phyloP scores from a whole-genome alignment of 1,140 invertebrate genomes.

The Leguminivora glycinivorella region DNA sequence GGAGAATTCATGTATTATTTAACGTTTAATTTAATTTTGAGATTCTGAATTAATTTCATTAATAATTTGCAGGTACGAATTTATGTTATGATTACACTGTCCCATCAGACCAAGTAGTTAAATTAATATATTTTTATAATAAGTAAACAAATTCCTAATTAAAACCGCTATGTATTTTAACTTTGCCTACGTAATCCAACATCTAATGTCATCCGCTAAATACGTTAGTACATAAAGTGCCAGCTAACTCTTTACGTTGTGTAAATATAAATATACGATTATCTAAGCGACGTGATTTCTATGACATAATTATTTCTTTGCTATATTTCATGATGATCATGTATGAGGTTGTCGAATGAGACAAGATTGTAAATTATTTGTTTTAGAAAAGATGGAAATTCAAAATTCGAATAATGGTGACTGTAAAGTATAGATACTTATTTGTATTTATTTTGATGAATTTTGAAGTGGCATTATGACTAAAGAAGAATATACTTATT shows the following conservation, averaged over 20 bases:
- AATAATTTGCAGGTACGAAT: not conserved
- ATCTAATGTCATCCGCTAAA: slow-evolving; percentile 49
- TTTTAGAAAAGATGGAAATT: not conserved
- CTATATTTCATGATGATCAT: not conserved
- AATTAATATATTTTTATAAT: slow-evolving; percentile 11
- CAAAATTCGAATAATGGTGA: not conserved
- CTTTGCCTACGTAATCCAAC: slow-evolving; percentile 37
- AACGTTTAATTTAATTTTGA: not conserved
- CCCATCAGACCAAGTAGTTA: not conserved
- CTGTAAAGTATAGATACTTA: not conserved
- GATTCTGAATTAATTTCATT: not conserved
- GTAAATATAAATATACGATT: slow-evolving; percentile 57
- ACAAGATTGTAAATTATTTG: slow-evolving; percentile 31
- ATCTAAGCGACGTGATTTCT: slow-evolving; percentile 49
- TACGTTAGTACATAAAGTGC: slow-evolving; percentile 56
- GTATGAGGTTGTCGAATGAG: not conserved
- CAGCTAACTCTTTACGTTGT: slow-evolving; percentile 58
- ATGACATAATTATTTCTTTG: slow-evolving; percentile 28
- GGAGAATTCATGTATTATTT: slow-evolving; percentile 51
- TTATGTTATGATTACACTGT: slow-evolving; percentile 7
- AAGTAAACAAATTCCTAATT: not conserved
- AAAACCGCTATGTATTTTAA: slow-evolving; percentile 9
- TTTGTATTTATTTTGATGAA: not conserved
- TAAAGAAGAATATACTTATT: too few species aligned
- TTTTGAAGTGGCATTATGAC: too few species aligned